phyloP scores from a whole-genome alignment of 37 sponge, comb jelly and placozoan genomes.

The Axinella damicornis region DNA sequence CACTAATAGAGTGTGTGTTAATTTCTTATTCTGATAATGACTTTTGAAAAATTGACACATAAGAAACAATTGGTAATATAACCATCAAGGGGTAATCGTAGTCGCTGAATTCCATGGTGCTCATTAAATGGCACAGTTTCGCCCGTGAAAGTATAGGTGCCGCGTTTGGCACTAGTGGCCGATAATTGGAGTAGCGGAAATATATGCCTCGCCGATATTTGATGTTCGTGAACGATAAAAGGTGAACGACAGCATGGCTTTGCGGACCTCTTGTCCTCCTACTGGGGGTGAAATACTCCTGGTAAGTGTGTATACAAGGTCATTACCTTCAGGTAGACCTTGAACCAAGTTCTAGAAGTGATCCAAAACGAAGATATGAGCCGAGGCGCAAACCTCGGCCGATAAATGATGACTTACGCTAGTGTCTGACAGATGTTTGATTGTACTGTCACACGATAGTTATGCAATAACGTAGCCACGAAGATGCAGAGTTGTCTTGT shows the following conservation, averaged over 20 bases:
- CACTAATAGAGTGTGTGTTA: not conserved
- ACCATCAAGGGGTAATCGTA: conserved; percentile 1
- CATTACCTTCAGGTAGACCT: not conserved
- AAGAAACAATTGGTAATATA: conserved; percentile 1
- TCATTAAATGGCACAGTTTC: not conserved
- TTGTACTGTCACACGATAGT: too few species aligned
- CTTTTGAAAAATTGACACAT: not conserved
- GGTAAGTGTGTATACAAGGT: not conserved
- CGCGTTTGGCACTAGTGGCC: not conserved
- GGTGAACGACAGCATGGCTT: not conserved
- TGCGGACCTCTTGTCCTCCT: too few species aligned
- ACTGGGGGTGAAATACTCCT: too few species aligned
- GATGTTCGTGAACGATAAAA: not conserved
- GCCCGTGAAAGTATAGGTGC: not conserved
- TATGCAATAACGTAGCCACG: too few species aligned
- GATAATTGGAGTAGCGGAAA: not conserved
- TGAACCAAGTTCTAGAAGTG: not conserved
- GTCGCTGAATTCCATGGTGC: not conserved
- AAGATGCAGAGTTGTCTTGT: too few species aligned
- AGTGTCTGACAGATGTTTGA: not conserved
- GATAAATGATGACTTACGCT: conserved; percentile 12
- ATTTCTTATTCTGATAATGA: not conserved
- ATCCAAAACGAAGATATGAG: not conserved
- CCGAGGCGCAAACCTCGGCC: conserved; percentile 8
- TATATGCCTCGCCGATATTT: not conserved